phyloP scores from a whole-genome alignment of 2,888 invertebrate genomes.

The Drosophila longiperda region DNA sequence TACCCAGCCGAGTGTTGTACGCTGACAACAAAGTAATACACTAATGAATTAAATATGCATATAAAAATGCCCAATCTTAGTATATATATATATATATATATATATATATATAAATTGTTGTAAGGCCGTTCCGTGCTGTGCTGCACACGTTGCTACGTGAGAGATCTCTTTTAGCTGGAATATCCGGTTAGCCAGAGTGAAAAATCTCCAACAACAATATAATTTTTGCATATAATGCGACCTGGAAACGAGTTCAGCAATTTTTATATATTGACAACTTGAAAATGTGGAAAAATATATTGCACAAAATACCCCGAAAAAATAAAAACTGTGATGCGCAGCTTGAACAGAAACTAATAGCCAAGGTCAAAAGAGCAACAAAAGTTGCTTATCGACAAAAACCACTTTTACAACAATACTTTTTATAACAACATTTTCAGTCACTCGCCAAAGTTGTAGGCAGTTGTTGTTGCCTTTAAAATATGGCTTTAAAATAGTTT shows the following conservation, averaged over 20 bases:
- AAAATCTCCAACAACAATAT: constrained; percentile 25
- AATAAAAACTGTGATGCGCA: constrained; percentile 14
- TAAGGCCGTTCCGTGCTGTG: constrained; percentile 40
- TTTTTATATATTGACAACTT: constrained; percentile 50
- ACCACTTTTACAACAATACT: constrained; percentile 53
- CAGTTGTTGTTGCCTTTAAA: constrained; percentile 27
- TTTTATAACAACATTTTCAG: constrained; percentile 35
- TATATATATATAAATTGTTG: background rate
- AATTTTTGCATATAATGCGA: constrained; percentile 34
- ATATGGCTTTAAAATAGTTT: constrained; percentile 65
- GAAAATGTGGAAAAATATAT: constrained; percentile 60
- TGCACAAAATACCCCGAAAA: constrained; percentile 38
- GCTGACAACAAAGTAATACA: background rate
- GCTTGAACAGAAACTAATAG: constrained; percentile 15
- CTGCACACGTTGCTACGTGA: constrained; percentile 52
- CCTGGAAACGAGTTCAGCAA: constrained; percentile 39
- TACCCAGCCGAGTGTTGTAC: constrained; percentile 16
- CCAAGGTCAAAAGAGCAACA: constrained; percentile 41
- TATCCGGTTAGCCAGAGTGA: constrained; percentile 47
- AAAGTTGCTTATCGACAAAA: constrained; percentile 69
- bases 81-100: background rate
- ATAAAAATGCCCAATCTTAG: constrained; percentile 24
- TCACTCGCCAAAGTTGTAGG: constrained; percentile 47
- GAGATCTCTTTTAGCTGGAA: constrained; percentile 47
- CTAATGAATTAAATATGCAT: constrained; percentile 6